Evolutionary conservation across 2,113 vertebrate species (phyloP), one percentile per base, ranked within the genome.

Genomic region (Zeus faber): DNA sequence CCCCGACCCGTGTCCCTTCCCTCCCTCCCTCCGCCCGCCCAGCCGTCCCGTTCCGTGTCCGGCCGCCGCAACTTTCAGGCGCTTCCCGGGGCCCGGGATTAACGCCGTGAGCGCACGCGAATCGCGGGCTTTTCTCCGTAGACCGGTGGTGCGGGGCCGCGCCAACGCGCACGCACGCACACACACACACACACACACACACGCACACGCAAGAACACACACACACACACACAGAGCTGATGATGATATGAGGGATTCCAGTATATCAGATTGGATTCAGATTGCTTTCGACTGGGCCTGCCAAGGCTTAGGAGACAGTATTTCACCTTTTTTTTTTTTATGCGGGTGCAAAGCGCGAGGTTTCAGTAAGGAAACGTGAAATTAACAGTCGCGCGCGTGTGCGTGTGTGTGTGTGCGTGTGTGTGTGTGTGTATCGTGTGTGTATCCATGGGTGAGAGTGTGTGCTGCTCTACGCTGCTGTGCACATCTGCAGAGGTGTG

Each of bases 51-150:
- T 14, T 37, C 33, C 9, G 33, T 37, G 11, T 4, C 3, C n/a
- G n/a, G n/a, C n/a, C n/a, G n/a, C 52, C 40, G 50, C 49, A 46
- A 55, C 48, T 55, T 60, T 49, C 54, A 49, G 33, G 62, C 62
- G 29, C 48, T 60, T 67, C 51, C 43, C 44, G 29, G 45, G 60
- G 45, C 58, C 50, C 39, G 53, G 80, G 76, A 85, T 88, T 85
- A 82, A 67, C 37, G 27, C 49, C 26, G 21, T 17, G 22, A 25
- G 33, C 22, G 62, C 72, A 65, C 76, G 65, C 45, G 67, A 58
- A 70, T 77, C 74, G 53, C 22, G 49, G 53, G 45, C 51, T 58
- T 54, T 65, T n/a, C n/a, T n/a, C n/a, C n/a, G n/a, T n/a, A n/a
- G n/a, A n/a, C n/a, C n/a, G n/a, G n/a, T n/a, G n/a, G n/a, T n/a